Evolutionary conservation across 1,140 invertebrate species (phyloP).

Genomic region (Bombus balteatus): DNA sequence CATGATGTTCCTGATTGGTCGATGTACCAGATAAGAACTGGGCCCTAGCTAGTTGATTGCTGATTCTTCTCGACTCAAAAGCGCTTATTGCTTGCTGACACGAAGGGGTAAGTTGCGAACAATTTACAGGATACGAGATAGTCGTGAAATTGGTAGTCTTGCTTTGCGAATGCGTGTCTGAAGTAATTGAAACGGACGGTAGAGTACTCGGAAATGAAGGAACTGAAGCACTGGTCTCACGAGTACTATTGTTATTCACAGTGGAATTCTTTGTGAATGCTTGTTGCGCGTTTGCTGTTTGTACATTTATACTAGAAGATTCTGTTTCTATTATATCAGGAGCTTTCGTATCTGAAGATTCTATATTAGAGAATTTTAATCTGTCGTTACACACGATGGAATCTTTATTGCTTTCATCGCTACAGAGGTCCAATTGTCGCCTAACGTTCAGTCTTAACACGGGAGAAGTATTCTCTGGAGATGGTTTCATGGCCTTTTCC

Average conservation of each 20-base stretch:
- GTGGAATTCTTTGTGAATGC: background rate
- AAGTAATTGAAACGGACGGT: background rate
- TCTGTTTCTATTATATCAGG: background rate
- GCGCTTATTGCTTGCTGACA: conserved; percentile 61
- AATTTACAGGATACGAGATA: conserved; percentile 17
- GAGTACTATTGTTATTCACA: background rate
- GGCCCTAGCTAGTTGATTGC: conserved; percentile 78
- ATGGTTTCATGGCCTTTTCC: conserved; percentile 80
- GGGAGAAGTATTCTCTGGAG: conserved; percentile 72
- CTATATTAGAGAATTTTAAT: background rate
- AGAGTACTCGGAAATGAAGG: background rate
- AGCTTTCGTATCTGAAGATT: background rate
- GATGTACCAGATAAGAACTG: conserved; percentile 75
- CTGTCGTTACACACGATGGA: conserved; percentile 12
- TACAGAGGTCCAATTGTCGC: conserved; percentile 68
- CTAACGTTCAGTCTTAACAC: conserved; percentile 61
- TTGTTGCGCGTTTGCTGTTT: background rate
- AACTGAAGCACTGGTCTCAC: background rate
- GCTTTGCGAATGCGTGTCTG: background rate
- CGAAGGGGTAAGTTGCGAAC: conserved; percentile 31
- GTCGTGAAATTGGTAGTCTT: background rate
- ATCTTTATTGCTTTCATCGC: conserved; percentile 5
- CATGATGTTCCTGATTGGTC: conserved; percentile 59
- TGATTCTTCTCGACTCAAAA: conserved; percentile 75
- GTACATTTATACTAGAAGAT: background rate